A percentile compares a stretch with the other conserved stretches of the same genome.
These are phyloP conservation scores for Piprites chloris DNA, from an alignment of 2,113 vertebrate species.

Conservation along the genomic window DNA sequence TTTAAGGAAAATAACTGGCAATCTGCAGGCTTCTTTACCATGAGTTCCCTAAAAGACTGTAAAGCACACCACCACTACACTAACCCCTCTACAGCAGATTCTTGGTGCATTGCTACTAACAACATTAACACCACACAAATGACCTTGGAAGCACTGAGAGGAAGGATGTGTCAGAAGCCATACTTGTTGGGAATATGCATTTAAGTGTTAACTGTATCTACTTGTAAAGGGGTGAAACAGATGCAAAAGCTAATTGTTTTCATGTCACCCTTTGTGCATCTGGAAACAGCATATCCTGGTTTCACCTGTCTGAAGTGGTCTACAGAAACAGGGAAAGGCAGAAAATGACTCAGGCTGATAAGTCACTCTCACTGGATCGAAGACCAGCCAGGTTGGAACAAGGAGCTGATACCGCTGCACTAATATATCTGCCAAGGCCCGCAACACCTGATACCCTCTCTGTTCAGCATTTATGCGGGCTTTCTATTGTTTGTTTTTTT, in stretches of 20 bases:
- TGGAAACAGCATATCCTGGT: not conserved
- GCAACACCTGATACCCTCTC: not conserved
- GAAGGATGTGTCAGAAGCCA: not conserved
- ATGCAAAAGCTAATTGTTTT: not conserved
- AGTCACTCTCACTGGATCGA: not conserved
- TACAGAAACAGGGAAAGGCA: not conserved
- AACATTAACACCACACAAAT: rapidly evolving
- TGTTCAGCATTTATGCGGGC: not conserved
- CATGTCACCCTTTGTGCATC: too few species aligned
- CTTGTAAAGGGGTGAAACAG: not conserved
- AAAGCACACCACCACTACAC: not conserved
- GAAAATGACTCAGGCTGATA: not conserved
- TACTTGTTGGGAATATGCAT: not conserved
- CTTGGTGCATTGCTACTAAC: not conserved
- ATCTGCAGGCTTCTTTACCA: not conserved
- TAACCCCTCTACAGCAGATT: not conserved
- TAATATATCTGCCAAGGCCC: not conserved
- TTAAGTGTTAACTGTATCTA: not conserved
- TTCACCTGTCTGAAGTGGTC: not conserved
- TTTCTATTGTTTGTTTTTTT: not conserved
- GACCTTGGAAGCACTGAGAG: not conserved
- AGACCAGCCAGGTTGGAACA: not conserved
- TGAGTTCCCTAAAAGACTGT: not conserved
- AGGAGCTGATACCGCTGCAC: not conserved
- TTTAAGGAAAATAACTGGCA: not conserved